phyloP scores from a whole-genome alignment of 2,888 invertebrate species.

The Parelbella ahira region DNA sequence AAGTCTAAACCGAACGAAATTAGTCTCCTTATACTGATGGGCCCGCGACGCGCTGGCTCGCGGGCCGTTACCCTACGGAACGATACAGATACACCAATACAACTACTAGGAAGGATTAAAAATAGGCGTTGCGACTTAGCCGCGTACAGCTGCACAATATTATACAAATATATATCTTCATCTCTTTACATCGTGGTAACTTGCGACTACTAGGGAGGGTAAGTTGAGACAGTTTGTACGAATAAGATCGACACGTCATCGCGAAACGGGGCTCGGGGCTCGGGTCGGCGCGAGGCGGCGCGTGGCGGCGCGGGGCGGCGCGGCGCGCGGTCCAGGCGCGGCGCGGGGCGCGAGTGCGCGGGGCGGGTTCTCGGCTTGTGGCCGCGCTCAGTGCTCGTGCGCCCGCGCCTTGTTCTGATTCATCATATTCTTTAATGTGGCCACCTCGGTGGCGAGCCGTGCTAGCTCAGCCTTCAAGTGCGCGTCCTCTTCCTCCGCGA shows the following conservation, averaged over 20 bases:
- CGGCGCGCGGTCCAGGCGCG: slow-evolving; percentile 44
- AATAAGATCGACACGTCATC: slow-evolving; percentile 45
- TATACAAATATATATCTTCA: slow-evolving; percentile 62
- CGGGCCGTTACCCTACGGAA: slow-evolving; percentile 46
- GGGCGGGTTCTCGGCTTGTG: slow-evolving; percentile 31
- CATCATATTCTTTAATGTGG: slow-evolving; percentile 91
- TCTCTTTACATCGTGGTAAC: slow-evolving; percentile 77
- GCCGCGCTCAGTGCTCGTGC: slow-evolving; percentile 67
- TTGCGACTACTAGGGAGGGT: slow-evolving; percentile 60
- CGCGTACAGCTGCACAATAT: slow-evolving; percentile 74
- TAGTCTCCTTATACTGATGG: slow-evolving; percentile 58
- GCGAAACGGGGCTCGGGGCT: slow-evolving; percentile 27
- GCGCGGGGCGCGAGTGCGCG: slow-evolving; percentile 36
- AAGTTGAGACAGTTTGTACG: slow-evolving; percentile 66
- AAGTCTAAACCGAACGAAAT: slow-evolving; percentile 70
- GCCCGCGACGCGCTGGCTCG: slow-evolving; percentile 35
- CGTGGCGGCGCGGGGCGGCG: slow-evolving; percentile 43
- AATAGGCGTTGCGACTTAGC: slow-evolving; percentile 68
- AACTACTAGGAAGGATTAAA: slow-evolving; percentile 73
- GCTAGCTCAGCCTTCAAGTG: slow-evolving; percentile 92
- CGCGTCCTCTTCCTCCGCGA: slow-evolving; percentile 82
- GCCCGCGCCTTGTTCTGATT: slow-evolving; percentile 81
- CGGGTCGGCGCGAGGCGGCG: slow-evolving; percentile 27
- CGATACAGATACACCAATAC: slow-evolving; percentile 50
- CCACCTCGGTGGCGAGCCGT: slow-evolving; percentile 94